Evolutionary conservation across 2,888 invertebrate genomes (phyloP).

Genomic region (Holacanthella duospinosa): DNA sequence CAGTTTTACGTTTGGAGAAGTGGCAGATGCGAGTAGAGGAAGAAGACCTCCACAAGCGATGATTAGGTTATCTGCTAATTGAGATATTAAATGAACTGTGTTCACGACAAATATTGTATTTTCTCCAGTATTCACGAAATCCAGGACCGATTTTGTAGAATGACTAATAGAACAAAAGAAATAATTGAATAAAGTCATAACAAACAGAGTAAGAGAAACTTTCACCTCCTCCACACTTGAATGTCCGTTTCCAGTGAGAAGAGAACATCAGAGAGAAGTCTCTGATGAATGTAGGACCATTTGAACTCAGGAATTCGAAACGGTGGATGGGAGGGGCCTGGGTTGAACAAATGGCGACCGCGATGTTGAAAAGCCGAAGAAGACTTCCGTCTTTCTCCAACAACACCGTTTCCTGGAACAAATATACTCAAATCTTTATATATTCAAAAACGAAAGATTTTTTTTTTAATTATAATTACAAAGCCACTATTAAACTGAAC

Average conservation of each 20-base stretch:
- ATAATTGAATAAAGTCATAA: constrained; percentile 5
- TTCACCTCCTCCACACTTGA: constrained; percentile 67
- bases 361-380: constrained; percentile 36
- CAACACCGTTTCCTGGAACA: too few species aligned
- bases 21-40: constrained; percentile 92
- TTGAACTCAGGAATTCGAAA: constrained; percentile 99
- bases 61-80: constrained; percentile 95
- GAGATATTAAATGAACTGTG: constrained; percentile 96
- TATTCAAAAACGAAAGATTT: neutral
- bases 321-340: constrained; percentile 83
- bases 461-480: neutral
- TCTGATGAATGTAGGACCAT: constrained; percentile 98
- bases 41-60: constrained; percentile 96
- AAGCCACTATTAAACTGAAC: constrained; percentile 29
- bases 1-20: constrained; percentile 87
- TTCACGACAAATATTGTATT: constrained; percentile 99
- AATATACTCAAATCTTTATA: too few species aligned
- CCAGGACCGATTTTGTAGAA: constrained; percentile 90
- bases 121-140: constrained; percentile 96
- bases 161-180: constrained; percentile 56
- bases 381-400: constrained; percentile 26
- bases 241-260: constrained; percentile 96
- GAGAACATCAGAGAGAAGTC: constrained; percentile 86
- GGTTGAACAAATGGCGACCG: constrained; percentile 79
- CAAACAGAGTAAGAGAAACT: neutral